phyloP scores from a whole-genome alignment of 2,113 vertebrate genomes.

The Hemicordylus capensis region DNA sequence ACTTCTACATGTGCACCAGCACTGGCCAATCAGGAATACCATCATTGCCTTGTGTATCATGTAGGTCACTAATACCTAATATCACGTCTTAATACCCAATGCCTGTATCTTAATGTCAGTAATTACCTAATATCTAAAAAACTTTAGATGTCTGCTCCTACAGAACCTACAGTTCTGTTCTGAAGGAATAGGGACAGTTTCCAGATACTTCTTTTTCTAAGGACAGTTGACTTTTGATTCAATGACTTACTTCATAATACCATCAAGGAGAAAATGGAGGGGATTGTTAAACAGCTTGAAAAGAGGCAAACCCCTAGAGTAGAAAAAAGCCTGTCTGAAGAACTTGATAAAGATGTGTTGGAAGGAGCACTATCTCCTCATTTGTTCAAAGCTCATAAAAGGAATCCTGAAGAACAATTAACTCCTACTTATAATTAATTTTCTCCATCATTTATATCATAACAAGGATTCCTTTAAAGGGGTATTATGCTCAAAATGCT shows the following conservation, averaged over 20 bases:
- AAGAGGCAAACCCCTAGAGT: neutral
- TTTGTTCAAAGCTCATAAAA: neutral
- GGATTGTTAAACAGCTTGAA: neutral
- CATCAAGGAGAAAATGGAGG: neutral
- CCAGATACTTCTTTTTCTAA: neutral
- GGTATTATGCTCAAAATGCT: neutral
- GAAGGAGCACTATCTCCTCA: neutral
- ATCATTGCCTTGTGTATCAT: too few relatives aligned
- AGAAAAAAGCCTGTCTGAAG: neutral
- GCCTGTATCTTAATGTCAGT: neutral
- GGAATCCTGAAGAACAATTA: neutral
- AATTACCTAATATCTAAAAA: too few relatives aligned
- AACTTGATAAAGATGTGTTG: neutral
- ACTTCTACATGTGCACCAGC: too few relatives aligned
- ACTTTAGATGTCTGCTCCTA: neutral
- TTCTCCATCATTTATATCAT: neutral
- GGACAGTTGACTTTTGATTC: neutral
- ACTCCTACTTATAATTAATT: neutral
- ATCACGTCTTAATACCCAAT: too few relatives aligned
- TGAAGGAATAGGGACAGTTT: neutral
- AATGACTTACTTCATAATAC: neutral
- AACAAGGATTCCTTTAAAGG: neutral
- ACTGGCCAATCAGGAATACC: too few relatives aligned
- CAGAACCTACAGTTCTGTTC: neutral
- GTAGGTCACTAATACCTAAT: too few relatives aligned